These are phyloP conservation scores for Alectura lathami DNA, from an alignment of 2,113 vertebrate genomes.

Conservation along the genomic window DNA sequence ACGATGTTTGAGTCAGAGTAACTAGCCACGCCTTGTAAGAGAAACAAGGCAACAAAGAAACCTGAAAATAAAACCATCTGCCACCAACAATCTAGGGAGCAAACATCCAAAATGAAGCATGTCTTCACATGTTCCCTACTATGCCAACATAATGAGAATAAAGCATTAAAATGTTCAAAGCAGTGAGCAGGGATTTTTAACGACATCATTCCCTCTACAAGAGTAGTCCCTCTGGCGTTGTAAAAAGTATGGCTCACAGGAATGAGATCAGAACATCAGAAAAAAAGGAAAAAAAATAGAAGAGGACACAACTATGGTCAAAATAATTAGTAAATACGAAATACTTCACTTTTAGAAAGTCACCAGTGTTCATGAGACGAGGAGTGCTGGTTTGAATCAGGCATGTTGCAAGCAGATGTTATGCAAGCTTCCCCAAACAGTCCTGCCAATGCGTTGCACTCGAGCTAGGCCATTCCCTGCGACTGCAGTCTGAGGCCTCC, in stretches of 20 bases:
- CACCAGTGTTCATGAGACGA: neutral
- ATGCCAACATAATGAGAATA: constrained; percentile 50
- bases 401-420: constrained; percentile 72
- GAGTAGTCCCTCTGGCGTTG: constrained; percentile 4
- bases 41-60: constrained; percentile 8
- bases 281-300: neutral
- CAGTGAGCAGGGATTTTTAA: constrained; percentile 46
- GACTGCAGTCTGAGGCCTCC: constrained; percentile 31
- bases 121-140: constrained; percentile 6
- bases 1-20: neutral
- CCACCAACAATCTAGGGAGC: constrained; percentile 6
- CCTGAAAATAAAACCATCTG: constrained; percentile 54
- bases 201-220: constrained; percentile 35
- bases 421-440: constrained; percentile 34
- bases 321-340: neutral
- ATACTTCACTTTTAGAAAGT: constrained; percentile 28
- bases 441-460: constrained; percentile 33
- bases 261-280: neutral
- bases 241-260: constrained; percentile 25
- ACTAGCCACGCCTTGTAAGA: neutral
- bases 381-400: constrained; percentile 54
- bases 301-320: neutral
- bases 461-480: constrained; percentile 29
- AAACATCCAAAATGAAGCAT: constrained; percentile 41
- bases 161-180: constrained; percentile 42